Percentiles rank a stretch among this genome's conserved stretches.
Evolutionary conservation across 2,888 invertebrate species (phyloP).

Genomic region (Baccha elongata): DNA sequence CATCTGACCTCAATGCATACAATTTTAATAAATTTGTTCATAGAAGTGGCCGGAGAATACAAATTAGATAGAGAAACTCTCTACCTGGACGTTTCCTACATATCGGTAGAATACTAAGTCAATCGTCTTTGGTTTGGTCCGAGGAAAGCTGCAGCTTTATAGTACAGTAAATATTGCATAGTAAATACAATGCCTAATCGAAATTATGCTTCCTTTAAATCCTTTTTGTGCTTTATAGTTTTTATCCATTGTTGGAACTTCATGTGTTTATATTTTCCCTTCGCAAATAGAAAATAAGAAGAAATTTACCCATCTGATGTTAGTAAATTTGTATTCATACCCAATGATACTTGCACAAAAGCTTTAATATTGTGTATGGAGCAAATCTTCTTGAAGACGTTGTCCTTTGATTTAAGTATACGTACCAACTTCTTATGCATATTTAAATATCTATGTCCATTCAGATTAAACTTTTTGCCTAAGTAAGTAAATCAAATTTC

Average conservation of each 20-base stretch:
- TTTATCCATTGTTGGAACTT: constrained; percentile 41
- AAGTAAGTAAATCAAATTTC: constrained; percentile 84
- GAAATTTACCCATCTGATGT: constrained; percentile 99
- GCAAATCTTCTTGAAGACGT: constrained; percentile 93
- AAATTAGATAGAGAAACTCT: constrained; percentile 95
- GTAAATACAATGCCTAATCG: constrained; percentile 84
- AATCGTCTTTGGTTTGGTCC: constrained; percentile 96
- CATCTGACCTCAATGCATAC: constrained; percentile 96
- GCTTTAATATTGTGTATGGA: constrained; percentile 97
- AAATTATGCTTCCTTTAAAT: not conserved
- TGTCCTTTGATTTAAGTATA: constrained; percentile 96
- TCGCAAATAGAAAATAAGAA: constrained; percentile 93
- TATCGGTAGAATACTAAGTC: constrained; percentile 97
- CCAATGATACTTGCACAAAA: constrained; percentile 97
- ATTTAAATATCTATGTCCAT: constrained; percentile 91
- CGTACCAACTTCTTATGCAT: constrained; percentile 93
- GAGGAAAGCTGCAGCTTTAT: constrained; percentile 96
- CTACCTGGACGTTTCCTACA: constrained; percentile 95
- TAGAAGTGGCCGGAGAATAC: constrained; percentile 98
- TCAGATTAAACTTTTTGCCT: constrained; percentile 88
- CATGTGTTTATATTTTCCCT: constrained; percentile 47
- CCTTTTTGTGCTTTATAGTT: not conserved
- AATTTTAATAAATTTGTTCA: constrained; percentile 98
- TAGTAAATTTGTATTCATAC: constrained; percentile 97
- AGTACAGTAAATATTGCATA: constrained; percentile 98